These are phyloP conservation scores for Sorex maritimensis DNA, from an alignment of 2,797 vertebrate species.

Conservation along the genomic window DNA sequence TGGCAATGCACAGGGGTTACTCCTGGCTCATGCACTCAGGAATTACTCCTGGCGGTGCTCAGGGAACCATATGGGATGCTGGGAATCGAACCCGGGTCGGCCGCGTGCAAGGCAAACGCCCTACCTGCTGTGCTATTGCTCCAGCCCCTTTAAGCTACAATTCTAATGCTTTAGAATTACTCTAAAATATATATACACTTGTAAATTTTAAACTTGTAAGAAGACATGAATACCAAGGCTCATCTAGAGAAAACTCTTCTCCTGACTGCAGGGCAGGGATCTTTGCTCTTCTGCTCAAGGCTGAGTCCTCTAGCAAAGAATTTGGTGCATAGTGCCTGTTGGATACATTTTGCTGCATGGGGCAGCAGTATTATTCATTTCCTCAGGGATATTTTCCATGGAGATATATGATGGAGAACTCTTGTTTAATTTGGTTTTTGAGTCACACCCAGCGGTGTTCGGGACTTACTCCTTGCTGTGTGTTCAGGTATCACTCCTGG, in stretches of 20 bases:
- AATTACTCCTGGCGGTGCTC: too few relatives aligned
- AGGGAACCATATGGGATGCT: too few relatives aligned
- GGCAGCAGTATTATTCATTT: background rate
- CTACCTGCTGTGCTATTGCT: too few relatives aligned
- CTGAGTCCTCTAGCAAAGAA: background rate
- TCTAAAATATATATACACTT: background rate
- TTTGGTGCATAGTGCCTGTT: background rate
- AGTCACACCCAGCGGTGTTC: too few relatives aligned
- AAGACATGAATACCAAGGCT: background rate
- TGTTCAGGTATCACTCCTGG: too few relatives aligned
- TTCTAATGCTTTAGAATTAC: background rate
- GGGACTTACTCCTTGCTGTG: too few relatives aligned
- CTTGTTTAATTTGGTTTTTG: too few relatives aligned
- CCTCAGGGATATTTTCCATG: background rate
- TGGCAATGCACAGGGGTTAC: too few relatives aligned
- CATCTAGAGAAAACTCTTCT: slow-evolving; percentile 1
- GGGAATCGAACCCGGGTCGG: too few relatives aligned
- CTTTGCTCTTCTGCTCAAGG: background rate
- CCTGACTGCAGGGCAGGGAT: background rate
- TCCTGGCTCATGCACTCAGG: too few relatives aligned
- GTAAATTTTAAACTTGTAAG: background rate
- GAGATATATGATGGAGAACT: background rate
- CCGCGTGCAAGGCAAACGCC: too few relatives aligned
- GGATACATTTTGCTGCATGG: background rate
- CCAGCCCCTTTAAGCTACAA: background rate